These are phyloP conservation scores for Thamnophis elegans DNA, from an alignment of 2,797 vertebrate genomes.

Conservation along the genomic window DNA sequence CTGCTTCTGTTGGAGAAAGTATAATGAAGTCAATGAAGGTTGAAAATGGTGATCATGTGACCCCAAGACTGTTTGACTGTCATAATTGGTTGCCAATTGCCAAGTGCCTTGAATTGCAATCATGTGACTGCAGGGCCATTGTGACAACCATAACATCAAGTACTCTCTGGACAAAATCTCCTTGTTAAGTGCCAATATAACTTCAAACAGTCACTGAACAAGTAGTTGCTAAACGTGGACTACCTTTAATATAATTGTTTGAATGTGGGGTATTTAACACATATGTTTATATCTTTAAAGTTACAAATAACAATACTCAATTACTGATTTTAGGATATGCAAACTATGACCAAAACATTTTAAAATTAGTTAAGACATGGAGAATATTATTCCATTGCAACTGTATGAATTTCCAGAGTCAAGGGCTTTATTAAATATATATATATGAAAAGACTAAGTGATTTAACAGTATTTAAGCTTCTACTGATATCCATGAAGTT, in stretches of 20 bases:
- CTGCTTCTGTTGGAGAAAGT: not conserved
- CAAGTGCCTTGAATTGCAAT: not conserved
- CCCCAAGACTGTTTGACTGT: not conserved
- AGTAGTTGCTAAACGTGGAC: not conserved
- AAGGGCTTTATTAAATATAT: not conserved
- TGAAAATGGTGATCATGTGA: not conserved
- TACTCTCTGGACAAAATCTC: not conserved
- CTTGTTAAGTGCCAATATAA: not conserved
- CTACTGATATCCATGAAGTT: not conserved
- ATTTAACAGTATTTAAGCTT: not conserved
- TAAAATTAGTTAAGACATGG: not conserved
- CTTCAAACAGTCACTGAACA: not conserved
- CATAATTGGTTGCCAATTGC: not conserved
- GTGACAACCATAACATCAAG: not conserved
- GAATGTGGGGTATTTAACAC: not conserved
- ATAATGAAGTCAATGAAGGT: not conserved
- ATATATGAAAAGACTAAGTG: not conserved
- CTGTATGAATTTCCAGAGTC: not conserved
- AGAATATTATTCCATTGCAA: not conserved
- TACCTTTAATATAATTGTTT: not conserved
- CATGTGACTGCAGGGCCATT: not conserved
- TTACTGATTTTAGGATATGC: not conserved
- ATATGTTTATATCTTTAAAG: not conserved
- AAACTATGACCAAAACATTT: not conserved
- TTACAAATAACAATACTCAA: not conserved